Base-by-base conservation (phyloP, 2,797 vertebrate species). In the Simalia tracyae region DNA sequence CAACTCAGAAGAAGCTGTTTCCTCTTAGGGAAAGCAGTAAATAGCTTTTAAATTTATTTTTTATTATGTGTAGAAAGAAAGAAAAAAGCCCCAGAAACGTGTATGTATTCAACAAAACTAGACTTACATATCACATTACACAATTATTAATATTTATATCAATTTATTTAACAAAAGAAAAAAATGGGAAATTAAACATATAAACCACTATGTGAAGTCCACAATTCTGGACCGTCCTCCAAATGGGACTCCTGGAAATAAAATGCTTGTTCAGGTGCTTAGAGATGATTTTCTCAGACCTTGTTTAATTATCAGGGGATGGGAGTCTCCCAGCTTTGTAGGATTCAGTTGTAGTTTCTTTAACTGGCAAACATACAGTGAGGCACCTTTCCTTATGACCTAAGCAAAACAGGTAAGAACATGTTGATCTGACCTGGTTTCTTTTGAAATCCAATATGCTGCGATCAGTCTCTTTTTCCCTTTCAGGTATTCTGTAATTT, bases 321-420 rank as follows among this genome's bases (percentile, higher is more conserved):
- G 26, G 54, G 84, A 59, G 36, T 76, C 54, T 54, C 28, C 54
- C 84, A 15, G 84, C n/a, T 57, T 57, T 57, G 28, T 56, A 86
- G 84, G 28, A 59, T 7, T 86, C 46, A 56, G 54, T 85, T 14
- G 28, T 28, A 15, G 50, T 10, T 26, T 54, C 91, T 93, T 93
- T 91, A 90, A 89, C 91, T 95, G 91, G 95, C 17, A 72, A 95
- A 85, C 76, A 26, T 46, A n/a, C 86, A 95, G 86, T 61, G 56
- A 92, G 56, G 89, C 91, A 86, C 93, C 86, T 89, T 76, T 86
- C 28, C 8, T 60, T 93, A 60, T 86, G 84, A 93, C 28, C 4
- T 60, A 93, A 89, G 94, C 93, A 95, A 72, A 94, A 92, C 26
- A 87, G 94, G 68, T 0, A 56, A 94, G 85, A 94, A 91, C 94